Base-by-base conservation (phyloP, 2,888 invertebrate species). In the Arenicola marina region DNA sequence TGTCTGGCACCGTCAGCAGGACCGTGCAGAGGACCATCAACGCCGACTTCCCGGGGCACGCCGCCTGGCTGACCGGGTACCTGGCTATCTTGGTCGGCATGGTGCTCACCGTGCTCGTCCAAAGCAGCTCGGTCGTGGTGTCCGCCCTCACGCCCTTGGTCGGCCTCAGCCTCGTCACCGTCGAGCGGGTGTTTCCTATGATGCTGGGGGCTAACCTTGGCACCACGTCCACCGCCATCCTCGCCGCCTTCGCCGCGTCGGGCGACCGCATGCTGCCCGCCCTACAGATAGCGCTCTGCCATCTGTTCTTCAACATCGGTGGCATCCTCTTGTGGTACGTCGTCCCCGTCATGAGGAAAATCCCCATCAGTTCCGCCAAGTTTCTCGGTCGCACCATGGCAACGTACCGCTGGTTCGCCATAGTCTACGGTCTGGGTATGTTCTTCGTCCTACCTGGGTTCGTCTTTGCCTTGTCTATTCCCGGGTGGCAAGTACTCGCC, bases 281-380 rank as follows among this genome's bases (percentile, higher is more conserved):
- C 1, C 63, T 82, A 21, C 80, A 81, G 67, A 57, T 87, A 57
- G 86, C 87, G 0, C 79, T 87, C 7, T 86, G 86, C 62, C 87
- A 88, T 75, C 78, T 87, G 18, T 84, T 87, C 68, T 88, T 87
- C 80, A 87, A 87, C 77, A 71, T 87, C 7, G 65, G 80, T 2
- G 83, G 83, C n/a, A 86, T 87, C 44, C 38, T 87, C 0, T 68
- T 87, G 1, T 88, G 85, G 75, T 88, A 86, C 69, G 86, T 86
- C 0, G 75, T 88, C 7, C 87, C 87, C 0, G 82, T 80, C 62
- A 78, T 83, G 72, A 73, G 86, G 32, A 62, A 64, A 26, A 70
- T 85, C 43, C 87, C 86, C 0, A 83, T 87, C 31, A 69, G 70
- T 24, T 64, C 86, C 51, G 84, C 86, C 2, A 83, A 82, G 65